Evolutionary conservation across 2,113 vertebrate species (phyloP).

Genomic region (Stegostoma tigrinum): DNA sequence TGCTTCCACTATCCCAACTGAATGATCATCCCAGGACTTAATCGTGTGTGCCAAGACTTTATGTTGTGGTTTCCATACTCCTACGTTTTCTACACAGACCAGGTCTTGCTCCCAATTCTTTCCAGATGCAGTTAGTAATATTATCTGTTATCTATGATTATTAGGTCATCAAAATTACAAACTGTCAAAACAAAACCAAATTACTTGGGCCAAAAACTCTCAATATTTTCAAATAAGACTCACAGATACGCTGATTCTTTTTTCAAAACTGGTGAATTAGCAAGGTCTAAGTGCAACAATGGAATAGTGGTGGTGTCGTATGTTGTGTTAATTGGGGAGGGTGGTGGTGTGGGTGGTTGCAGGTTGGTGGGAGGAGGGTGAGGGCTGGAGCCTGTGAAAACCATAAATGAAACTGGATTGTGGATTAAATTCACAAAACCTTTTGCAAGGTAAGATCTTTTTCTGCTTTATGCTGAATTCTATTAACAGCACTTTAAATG

Average conservation of each 20-base stretch:
- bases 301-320: neutral
- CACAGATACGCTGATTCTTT: neutral
- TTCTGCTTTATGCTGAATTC: neutral
- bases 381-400: neutral
- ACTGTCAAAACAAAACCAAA: neutral
- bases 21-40: neutral
- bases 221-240: neutral
- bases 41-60: neutral
- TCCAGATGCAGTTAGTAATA: neutral
- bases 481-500: neutral
- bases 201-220: neutral
- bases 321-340: neutral
- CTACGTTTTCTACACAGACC: neutral
- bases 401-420: neutral
- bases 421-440: neutral
- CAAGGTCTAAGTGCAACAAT: neutral
- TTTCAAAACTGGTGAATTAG: neutral
- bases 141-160: neutral
- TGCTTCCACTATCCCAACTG: neutral
- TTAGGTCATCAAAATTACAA: neutral
- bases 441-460: constrained; percentile 15
- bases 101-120: neutral
- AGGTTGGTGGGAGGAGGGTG: neutral
- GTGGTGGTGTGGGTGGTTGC: no score
- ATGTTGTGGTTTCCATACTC: neutral